phyloP scores from a whole-genome alignment of 2,113 vertebrate genomes.

The Puffinus mauretanicus region DNA sequence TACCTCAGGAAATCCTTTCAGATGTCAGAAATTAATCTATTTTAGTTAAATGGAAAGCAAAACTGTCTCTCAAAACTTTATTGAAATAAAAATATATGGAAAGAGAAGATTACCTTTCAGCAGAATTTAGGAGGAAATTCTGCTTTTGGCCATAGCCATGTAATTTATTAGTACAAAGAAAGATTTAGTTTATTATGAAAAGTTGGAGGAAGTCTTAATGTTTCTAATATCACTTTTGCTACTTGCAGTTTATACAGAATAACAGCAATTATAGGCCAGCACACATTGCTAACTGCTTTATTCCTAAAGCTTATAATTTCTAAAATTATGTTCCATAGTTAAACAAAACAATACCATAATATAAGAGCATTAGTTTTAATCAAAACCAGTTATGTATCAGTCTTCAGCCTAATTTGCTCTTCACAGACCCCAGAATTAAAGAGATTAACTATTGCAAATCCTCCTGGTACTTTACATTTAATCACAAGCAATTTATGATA shows the following conservation, averaged over 20 bases:
- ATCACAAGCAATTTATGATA: slow-evolving; percentile 59
- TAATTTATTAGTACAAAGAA: not conserved
- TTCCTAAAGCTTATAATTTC: not conserved
- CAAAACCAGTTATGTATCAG: slow-evolving; percentile 19
- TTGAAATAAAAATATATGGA: not conserved
- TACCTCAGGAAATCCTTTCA: not conserved
- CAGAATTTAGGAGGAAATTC: not conserved
- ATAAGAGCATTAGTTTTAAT: slow-evolving; percentile 23
- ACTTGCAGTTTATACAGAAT: not conserved
- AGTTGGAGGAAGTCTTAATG: not conserved
- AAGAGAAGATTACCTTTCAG: not conserved
- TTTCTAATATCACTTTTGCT: not conserved
- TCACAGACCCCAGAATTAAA: slow-evolving; percentile 42
- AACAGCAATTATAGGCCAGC: not conserved
- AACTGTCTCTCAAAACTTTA: not conserved
- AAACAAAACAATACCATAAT: slow-evolving; percentile 13
- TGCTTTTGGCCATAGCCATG: not conserved
- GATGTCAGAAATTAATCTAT: not conserved
- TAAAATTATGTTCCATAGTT: slow-evolving; percentile 10
- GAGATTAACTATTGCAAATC: slow-evolving; percentile 53
- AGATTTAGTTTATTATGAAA: not conserved
- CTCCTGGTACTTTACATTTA: slow-evolving; percentile 41
- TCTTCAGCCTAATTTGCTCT: not conserved
- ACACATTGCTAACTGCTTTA: not conserved
- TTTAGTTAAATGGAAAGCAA: not conserved